phyloP scores from a whole-genome alignment of 2,888 invertebrate genomes.

The Philonicus albiceps region DNA sequence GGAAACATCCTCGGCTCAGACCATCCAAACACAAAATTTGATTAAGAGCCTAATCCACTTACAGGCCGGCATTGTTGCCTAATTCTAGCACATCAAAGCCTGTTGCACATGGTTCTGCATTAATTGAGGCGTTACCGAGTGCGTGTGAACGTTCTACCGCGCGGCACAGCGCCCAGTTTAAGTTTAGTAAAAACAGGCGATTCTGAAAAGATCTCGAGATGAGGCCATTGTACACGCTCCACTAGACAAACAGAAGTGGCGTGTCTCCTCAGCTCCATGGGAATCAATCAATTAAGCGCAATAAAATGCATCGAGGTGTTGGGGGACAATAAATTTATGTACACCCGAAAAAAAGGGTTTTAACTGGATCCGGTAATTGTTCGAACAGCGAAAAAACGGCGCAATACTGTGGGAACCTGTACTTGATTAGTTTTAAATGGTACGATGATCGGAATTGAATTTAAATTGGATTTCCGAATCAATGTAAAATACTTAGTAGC shows the following conservation, averaged over 20 bases:
- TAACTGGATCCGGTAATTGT: slow-evolving; percentile 4
- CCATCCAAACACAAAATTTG: slow-evolving; percentile 41
- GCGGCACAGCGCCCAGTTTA: background rate
- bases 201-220: background rate
- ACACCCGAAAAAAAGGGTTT: background rate
- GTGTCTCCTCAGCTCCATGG: slow-evolving; percentile 41
- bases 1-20: slow-evolving; percentile 37
- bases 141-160: slow-evolving; percentile 43
- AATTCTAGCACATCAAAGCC: slow-evolving; percentile 43
- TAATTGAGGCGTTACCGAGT: slow-evolving; percentile 44
- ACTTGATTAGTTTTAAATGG: background rate
- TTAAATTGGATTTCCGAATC: background rate
- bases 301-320: slow-evolving; percentile 46
- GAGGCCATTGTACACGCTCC: slow-evolving; percentile 44
- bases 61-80: slow-evolving; percentile 45
- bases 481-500: background rate
- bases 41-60: slow-evolving; percentile 48
- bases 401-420: background rate
- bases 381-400: background rate
- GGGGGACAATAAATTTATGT: slow-evolving; percentile 4
- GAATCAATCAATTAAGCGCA: slow-evolving; percentile 47
- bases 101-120: slow-evolving; percentile 48
- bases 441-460: background rate
- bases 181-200: slow-evolving; percentile 5
- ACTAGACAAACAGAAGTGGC: slow-evolving; percentile 39